These are phyloP conservation scores for Perccottus glenii DNA, from an alignment of 2,113 vertebrate species.

Conservation along the genomic window DNA sequence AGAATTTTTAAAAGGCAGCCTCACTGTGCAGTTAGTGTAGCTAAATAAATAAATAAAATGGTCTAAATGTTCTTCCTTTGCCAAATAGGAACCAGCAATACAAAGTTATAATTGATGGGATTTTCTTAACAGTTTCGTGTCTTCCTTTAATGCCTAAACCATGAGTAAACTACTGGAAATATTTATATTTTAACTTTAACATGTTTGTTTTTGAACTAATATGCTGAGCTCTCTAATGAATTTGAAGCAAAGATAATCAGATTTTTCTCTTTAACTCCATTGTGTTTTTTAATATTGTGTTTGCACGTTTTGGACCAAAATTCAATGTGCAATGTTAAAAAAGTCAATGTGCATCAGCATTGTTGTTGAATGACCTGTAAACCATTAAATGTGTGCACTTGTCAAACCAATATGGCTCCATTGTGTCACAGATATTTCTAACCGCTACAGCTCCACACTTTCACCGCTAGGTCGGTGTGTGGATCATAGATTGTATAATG, in stretches of 20 bases:
- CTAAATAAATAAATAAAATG: conserved; percentile 14
- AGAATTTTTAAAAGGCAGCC: conserved; percentile 34
- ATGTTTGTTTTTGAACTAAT: conserved; percentile 43
- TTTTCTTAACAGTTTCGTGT: conserved; percentile 46
- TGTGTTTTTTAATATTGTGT: conserved; percentile 26
- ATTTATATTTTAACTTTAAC: conserved; percentile 76
- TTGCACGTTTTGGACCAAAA: conserved; percentile 16
- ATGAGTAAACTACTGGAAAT: conserved; percentile 50
- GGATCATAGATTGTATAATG: conserved; percentile 4
- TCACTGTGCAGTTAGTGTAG: conserved; percentile 49
- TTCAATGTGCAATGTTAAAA: conserved; percentile 24
- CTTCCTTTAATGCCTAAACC: conserved; percentile 64
- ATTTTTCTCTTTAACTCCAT: conserved; percentile 27
- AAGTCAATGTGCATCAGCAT: conserved; percentile 21
- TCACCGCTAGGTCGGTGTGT: neutral
- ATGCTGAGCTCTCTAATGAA: conserved; percentile 30
- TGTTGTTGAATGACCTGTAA: neutral
- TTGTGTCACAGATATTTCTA: neutral
- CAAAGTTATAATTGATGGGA: conserved; percentile 43
- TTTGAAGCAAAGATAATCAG: conserved; percentile 20
- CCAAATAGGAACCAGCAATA: conserved; percentile 55
- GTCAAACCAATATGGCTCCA: neutral
- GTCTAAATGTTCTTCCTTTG: conserved; percentile 44
- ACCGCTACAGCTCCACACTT: too few relatives aligned
- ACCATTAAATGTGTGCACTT: conserved; percentile 44